phyloP scores from a whole-genome alignment of 2,113 vertebrate species.

The Bostrychus sinensis region DNA sequence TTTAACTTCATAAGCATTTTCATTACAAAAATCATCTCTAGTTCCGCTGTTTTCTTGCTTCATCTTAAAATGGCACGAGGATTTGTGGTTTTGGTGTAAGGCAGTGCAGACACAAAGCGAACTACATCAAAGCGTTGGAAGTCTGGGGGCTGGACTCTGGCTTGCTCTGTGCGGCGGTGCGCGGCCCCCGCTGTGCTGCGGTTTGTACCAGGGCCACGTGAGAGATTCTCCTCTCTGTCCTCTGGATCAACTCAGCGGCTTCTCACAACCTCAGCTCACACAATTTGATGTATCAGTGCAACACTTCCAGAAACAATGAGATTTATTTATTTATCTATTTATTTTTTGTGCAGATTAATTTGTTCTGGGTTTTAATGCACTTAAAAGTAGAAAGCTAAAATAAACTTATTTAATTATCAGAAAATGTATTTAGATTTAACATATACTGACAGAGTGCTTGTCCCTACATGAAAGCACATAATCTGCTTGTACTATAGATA shows the following conservation, averaged over 20 bases:
- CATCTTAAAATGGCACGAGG: background rate
- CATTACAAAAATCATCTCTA: background rate
- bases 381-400: no score
- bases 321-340: no score
- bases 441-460: no score
- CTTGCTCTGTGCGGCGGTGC: conserved; percentile 13
- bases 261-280: background rate
- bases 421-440: no score
- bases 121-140: conserved; percentile 36
- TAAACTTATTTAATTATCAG: no score
- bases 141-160: conserved; percentile 8
- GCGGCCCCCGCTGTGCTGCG: conserved; percentile 24
- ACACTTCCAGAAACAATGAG: no score
- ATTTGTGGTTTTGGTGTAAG: conserved; percentile 12
- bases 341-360: no score
- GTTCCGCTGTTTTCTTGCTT: no score
- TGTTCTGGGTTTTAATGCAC: no score
- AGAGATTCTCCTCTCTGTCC: conserved; percentile 1
- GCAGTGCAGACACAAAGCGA: conserved; percentile 12
- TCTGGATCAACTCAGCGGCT: background rate
- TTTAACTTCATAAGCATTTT: background rate
- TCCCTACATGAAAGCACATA: no score
- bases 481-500: no score
- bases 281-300: background rate
- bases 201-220: background rate